Evolutionary conservation across 2,797 vertebrate genomes (phyloP), one percentile per base, ranked within the genome.

Genomic region (Lateolabrax maculatus): DNA sequence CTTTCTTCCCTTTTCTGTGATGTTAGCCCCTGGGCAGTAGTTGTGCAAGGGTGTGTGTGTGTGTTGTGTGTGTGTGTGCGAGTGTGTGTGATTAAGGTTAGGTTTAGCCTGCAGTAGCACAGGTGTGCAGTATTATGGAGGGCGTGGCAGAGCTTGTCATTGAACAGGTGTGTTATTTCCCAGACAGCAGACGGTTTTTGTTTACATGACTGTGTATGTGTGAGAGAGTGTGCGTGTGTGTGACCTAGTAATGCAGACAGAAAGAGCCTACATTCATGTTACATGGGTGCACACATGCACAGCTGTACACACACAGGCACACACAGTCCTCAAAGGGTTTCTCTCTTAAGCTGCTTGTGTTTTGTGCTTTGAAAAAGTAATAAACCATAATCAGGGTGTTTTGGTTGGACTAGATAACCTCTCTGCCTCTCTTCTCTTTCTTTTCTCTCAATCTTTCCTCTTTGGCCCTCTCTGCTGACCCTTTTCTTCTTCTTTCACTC

Each of bases 131-230:
- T 78, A 90, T 91, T 92, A 89, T 88, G 68, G 92, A 94, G 91
- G 93, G 93, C 79, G 92, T 91, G 93, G 93, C 86, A 27, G 64
- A 72, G 85, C 87, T 90, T 92, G 92, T 93, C 89, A 92, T 85
- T 90, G 85, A 92, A 91, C 93, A 94, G 93, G 93, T 94, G 93
- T 94, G 91, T 89, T 82, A 89, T 87, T 91, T 94, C 89, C 87
- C 89, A 92, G 91, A 91, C 89, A 89, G 89, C 88, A 88, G 89
- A 89, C 80, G 83, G 81, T 90, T 91, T 89, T 90, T 92, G 92
- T 92, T 92, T 91, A 92, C 88, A 92, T 75, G 86, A 61, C 53
- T 61, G 70, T 87, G 86, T 85, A 48, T 66, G 77, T 77, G 70
- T 84, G 71, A 55, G 71, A 16, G 77, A n/a, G 57, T 58, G 53